A percentile compares a stretch with the other conserved stretches of the same genome.
Evolutionary conservation across 1,140 invertebrate genomes (phyloP).

Genomic region (Drosophila hydei): DNA sequence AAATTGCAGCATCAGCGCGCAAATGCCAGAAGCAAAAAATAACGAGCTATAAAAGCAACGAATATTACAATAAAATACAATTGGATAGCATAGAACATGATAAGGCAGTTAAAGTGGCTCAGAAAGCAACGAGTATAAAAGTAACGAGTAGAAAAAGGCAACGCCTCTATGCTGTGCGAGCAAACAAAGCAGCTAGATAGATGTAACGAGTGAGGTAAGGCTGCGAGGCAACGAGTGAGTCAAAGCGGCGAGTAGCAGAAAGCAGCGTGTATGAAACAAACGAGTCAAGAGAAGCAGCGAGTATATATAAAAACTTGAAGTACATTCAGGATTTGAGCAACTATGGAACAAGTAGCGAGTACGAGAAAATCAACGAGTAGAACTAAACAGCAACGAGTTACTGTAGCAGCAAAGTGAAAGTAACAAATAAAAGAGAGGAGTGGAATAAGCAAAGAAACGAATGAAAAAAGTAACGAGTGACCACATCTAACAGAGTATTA

Average conservation of each 20-base stretch:
- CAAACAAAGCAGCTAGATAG: too few species aligned
- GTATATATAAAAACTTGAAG: background rate
- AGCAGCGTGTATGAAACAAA: constrained; percentile 2
- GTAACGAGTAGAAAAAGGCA: too few species aligned
- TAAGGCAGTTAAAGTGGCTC: background rate
- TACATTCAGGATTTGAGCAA: too few species aligned
- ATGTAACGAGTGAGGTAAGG: background rate
- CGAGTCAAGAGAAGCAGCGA: background rate
- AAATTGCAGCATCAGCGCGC: constrained; percentile 4
- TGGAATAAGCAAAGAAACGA: too few species aligned
- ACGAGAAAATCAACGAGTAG: background rate
- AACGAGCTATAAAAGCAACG: background rate
- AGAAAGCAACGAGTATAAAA: background rate
- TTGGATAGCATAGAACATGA: too few species aligned
- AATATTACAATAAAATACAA: background rate
- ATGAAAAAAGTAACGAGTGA: background rate
- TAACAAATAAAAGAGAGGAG: background rate
- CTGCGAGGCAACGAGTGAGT: background rate
- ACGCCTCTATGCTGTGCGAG: too few species aligned
- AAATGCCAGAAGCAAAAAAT: background rate
- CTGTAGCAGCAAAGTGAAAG: background rate
- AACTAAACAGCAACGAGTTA: background rate
- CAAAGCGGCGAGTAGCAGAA: background rate
- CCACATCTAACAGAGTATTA: too few species aligned
- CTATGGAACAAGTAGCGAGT: constrained; percentile 22